phyloP scores from a whole-genome alignment of 2,797 vertebrate species.

The Vespertilio murinus region DNA sequence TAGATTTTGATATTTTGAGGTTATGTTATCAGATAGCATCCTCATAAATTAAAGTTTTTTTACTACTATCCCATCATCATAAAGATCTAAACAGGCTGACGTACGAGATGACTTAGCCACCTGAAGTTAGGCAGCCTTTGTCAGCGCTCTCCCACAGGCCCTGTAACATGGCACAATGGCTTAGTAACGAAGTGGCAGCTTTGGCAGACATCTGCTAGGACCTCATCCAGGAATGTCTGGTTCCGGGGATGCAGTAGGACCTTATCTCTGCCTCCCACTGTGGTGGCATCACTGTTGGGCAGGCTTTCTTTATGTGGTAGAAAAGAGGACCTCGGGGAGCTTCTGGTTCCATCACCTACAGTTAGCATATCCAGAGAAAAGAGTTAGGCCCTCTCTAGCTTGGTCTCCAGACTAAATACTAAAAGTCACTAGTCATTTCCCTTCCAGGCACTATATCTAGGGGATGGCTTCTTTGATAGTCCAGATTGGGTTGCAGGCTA shows the following conservation, averaged over 20 bases:
- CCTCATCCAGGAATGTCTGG: background rate
- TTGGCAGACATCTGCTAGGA: background rate
- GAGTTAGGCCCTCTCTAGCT: background rate
- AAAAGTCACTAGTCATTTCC: background rate
- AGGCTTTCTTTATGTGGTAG: background rate
- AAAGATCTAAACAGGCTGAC: background rate
- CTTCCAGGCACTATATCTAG: background rate
- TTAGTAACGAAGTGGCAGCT: background rate
- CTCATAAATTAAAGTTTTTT: background rate
- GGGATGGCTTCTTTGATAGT: background rate
- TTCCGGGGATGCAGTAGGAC: background rate
- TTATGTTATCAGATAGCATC: background rate
- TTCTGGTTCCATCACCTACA: background rate
- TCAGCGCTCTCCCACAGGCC: fast-evolving
- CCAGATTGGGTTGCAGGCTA: background rate
- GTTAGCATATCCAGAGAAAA: background rate
- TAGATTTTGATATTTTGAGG: conserved; percentile 45
- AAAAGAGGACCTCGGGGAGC: background rate
- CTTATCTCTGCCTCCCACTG: background rate
- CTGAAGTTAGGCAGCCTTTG: background rate
- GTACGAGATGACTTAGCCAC: background rate
- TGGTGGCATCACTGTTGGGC: background rate
- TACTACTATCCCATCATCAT: background rate
- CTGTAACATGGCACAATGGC: background rate
- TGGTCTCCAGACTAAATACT: background rate